These are phyloP conservation scores for Pachymerium ferrugineum DNA, from an alignment of 2,888 invertebrate species.

Conservation along the genomic window DNA sequence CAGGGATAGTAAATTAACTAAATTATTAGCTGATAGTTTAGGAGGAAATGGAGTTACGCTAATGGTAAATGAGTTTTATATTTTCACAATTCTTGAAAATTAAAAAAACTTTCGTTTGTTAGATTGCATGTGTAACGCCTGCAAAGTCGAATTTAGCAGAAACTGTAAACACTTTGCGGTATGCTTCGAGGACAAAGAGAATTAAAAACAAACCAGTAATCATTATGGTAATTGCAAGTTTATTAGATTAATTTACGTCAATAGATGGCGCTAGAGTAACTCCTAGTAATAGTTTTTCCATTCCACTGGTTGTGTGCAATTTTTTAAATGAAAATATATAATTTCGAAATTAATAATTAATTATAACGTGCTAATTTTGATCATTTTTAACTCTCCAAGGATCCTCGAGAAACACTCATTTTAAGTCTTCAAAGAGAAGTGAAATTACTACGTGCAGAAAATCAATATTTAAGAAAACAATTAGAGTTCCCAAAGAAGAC, in stretches of 20 bases:
- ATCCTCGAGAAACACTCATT: slow-evolving; percentile 86
- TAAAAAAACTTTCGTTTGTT: slow-evolving; percentile 35
- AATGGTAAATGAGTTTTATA: slow-evolving; percentile 62
- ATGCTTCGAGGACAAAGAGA: slow-evolving; percentile 85
- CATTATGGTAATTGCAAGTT: slow-evolving; percentile 66
- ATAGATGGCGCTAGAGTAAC: too few species aligned
- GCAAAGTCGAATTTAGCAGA: slow-evolving; percentile 78
- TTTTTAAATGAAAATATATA: too few species aligned
- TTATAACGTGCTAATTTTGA: neutral
- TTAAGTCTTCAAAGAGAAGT: slow-evolving; percentile 82
- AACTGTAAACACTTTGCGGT: slow-evolving; percentile 83
- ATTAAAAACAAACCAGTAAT: slow-evolving; percentile 89
- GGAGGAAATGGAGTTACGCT: slow-evolving; percentile 90
- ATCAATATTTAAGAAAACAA: slow-evolving; percentile 69
- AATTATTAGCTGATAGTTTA: slow-evolving; percentile 83
- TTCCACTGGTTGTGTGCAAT: too few species aligned
- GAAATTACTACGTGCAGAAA: slow-evolving; percentile 75
- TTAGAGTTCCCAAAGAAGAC: slow-evolving; percentile 27
- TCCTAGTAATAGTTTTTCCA: too few species aligned
- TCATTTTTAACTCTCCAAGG: slow-evolving; percentile 53
- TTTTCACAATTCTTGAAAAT: neutral
- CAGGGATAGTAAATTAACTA: slow-evolving; percentile 88
- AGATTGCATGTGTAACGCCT: slow-evolving; percentile 93
- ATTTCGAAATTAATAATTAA: neutral
- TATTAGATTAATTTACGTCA: too few species aligned